phyloP scores from a whole-genome alignment of 2,113 vertebrate species.

The Gallinago media region DNA sequence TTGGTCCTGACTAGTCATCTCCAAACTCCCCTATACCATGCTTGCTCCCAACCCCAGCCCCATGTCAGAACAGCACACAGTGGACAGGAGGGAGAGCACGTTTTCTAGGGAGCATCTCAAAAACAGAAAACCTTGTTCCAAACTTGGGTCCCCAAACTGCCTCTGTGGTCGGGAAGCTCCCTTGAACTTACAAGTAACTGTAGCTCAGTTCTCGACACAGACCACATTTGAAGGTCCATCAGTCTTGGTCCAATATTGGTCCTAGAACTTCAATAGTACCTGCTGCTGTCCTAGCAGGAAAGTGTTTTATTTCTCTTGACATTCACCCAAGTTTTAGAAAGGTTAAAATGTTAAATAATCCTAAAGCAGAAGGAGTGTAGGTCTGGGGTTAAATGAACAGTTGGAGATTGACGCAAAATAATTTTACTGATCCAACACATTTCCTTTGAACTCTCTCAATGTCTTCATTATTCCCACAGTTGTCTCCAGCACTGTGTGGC shows the following conservation, averaged over 20 bases:
- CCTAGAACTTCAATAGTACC: not conserved
- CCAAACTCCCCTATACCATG: not conserved
- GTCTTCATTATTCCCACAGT: slow-evolving; percentile 7
- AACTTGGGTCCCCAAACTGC: not conserved
- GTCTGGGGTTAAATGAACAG: not conserved
- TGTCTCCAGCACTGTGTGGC: not conserved
- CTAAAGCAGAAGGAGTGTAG: not conserved
- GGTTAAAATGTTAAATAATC: not conserved
- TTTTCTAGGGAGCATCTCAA: not conserved
- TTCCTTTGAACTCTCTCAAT: slow-evolving; percentile 12
- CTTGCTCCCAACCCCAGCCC: not conserved
- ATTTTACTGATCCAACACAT: not conserved
- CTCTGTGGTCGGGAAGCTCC: not conserved
- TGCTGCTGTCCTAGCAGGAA: not conserved
- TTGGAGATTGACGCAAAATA: not conserved
- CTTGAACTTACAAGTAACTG: not conserved
- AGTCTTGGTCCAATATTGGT: not conserved
- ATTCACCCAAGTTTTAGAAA: not conserved
- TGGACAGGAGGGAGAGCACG: not conserved
- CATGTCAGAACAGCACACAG: fast-evolving
- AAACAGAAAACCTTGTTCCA: not conserved
- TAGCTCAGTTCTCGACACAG: not conserved
- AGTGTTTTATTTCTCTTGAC: not conserved
- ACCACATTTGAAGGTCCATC: not conserved
- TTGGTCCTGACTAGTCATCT: not conserved